Conservation (phyloP, 2,113 vertebrate genomes). For the Bubo scandiacus region DNA sequence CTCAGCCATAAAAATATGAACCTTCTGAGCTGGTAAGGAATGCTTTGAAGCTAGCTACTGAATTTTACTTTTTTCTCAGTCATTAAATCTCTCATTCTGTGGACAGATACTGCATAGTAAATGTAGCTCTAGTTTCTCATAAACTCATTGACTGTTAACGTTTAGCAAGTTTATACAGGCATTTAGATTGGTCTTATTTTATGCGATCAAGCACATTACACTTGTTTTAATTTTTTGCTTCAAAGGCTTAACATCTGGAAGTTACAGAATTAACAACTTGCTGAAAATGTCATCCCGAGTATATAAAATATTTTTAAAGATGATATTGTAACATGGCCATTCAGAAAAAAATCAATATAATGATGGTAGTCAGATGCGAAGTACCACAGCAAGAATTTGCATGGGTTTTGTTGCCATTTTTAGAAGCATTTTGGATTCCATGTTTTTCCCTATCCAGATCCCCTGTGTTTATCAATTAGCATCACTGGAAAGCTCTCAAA, state of each 20-base stretch:
- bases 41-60: neutral
- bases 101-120: neutral
- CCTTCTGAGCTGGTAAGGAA: neutral
- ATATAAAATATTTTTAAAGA: neutral
- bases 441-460: neutral
- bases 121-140: conserved; percentile 18
- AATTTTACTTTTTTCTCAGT: neutral
- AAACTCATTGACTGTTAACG: conserved; percentile 43
- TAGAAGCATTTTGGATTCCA: neutral
- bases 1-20: neutral
- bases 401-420: neutral
- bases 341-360: neutral
- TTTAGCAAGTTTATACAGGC: conserved; percentile 31
- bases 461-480: neutral
- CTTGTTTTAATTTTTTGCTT: conserved; percentile 70
- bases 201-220: conserved; percentile 39
- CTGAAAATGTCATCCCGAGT: conserved; percentile 23
- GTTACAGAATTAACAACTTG: conserved; percentile 7
- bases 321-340: neutral
- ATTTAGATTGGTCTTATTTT: conserved; percentile 60
- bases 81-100: conserved; percentile 2
- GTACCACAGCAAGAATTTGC: neutral
- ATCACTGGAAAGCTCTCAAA: neutral
- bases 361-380: neutral
- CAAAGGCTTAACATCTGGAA: conserved; percentile 62